A percentile compares a stretch with the other conserved stretches of the same genome.
Evolutionary conservation across 2,797 vertebrate species (phyloP).

Genomic region (Cygnus olor): DNA sequence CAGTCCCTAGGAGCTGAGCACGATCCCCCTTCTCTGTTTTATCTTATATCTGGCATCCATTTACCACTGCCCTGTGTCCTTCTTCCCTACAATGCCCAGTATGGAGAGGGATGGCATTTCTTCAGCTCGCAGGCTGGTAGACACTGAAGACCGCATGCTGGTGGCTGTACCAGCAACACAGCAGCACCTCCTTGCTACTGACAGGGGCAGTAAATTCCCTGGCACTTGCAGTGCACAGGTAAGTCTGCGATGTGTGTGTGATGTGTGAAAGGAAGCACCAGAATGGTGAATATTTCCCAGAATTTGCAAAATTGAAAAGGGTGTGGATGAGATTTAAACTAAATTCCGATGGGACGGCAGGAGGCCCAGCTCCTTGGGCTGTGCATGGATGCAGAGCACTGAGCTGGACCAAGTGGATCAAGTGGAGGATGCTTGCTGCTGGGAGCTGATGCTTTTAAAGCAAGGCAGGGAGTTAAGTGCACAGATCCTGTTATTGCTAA

Average conservation of each 20-base stretch:
- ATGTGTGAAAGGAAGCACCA: not conserved
- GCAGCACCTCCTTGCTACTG: not conserved
- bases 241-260: not conserved
- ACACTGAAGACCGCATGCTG: not conserved
- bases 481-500: constrained; percentile 11
- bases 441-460: constrained; percentile 1
- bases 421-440: not conserved
- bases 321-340: not conserved
- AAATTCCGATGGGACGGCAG: not conserved
- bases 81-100: not conserved
- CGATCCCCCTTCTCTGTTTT: not conserved
- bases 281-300: not conserved
- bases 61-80: not conserved
- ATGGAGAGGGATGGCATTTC: not conserved
- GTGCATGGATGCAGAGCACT: not conserved
- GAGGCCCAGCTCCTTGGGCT: not conserved
- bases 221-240: not conserved
- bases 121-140: not conserved
- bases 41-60: not conserved
- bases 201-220: not conserved
- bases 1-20: not conserved
- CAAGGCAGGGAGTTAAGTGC: not conserved
- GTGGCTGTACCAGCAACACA: not conserved
- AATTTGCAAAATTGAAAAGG: not conserved
- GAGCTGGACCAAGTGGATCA: not conserved